Evolutionary conservation across 1,140 invertebrate species (phyloP).

Genomic region (Triops cancriformis): DNA sequence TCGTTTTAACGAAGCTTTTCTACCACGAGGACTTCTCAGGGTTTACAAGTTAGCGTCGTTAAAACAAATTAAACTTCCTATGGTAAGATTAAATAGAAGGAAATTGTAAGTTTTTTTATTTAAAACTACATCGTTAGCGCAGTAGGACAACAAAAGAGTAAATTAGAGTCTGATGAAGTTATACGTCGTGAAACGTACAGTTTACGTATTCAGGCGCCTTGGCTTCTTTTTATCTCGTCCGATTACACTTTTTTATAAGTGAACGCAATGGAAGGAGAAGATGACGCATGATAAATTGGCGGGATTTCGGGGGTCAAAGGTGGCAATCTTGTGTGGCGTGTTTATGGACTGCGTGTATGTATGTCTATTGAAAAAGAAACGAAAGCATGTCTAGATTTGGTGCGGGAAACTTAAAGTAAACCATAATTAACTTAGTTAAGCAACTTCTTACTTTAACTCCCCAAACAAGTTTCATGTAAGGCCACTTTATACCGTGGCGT

Average conservation of each 20-base stretch:
- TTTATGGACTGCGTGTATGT: not conserved
- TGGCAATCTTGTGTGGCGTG: not conserved
- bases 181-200: not conserved
- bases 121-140: too few relatives aligned
- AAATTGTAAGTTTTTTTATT: too few relatives aligned
- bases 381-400: not conserved
- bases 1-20: too few relatives aligned
- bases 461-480: too few relatives aligned
- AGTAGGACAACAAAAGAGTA: not conserved
- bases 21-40: too few relatives aligned
- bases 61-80: too few relatives aligned
- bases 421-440: too few relatives aligned
- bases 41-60: too few relatives aligned
- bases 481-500: too few relatives aligned
- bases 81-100: too few relatives aligned
- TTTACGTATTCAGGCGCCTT: not conserved
- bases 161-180: not conserved
- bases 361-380: not conserved
- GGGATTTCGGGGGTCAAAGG: not conserved
- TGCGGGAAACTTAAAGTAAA: too few relatives aligned
- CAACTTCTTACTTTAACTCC: too few relatives aligned
- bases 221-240: not conserved
- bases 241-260: not conserved
- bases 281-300: not conserved
- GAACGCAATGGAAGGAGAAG: not conserved